Evolutionary conservation across 2,113 vertebrate species (phyloP).

Genomic region (Scophthalmus maximus): DNA sequence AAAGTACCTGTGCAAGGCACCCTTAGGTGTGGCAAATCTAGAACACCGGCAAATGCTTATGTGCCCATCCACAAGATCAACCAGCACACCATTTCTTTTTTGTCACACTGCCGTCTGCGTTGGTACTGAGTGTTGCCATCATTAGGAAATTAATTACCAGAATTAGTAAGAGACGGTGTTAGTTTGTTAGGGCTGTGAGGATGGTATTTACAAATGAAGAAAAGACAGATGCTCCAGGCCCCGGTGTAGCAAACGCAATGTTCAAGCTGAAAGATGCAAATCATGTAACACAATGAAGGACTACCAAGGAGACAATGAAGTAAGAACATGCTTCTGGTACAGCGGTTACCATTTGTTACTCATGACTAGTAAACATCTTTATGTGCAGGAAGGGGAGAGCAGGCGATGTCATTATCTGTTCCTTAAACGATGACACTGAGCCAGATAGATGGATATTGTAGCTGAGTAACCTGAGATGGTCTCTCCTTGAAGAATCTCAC

Average conservation of each 20-base stretch:
- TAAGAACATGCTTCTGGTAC: slow-evolving; percentile 45
- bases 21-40: not conserved
- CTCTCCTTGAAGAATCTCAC: slow-evolving; percentile 39
- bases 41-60: not conserved
- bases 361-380: slow-evolving; percentile 38
- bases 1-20: not conserved
- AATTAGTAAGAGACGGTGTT: not conserved
- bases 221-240: not conserved
- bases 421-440: slow-evolving; percentile 41
- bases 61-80: not conserved
- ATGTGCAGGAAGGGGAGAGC: not conserved
- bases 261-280: slow-evolving; percentile 33
- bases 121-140: not conserved
- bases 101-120: not conserved
- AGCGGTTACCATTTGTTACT: slow-evolving; percentile 47
- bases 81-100: not conserved
- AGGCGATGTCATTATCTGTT: slow-evolving; percentile 30
- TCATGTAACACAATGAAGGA: slow-evolving; percentile 49
- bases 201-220: not conserved
- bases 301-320: not conserved
- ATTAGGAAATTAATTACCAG: not conserved
- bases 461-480: slow-evolving; percentile 57
- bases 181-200: not conserved
- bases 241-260: not conserved
- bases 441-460: slow-evolving; percentile 2